These are phyloP conservation scores for Cybosia mesomella DNA, from an alignment of 2,888 invertebrate species.

Conservation along the genomic window DNA sequence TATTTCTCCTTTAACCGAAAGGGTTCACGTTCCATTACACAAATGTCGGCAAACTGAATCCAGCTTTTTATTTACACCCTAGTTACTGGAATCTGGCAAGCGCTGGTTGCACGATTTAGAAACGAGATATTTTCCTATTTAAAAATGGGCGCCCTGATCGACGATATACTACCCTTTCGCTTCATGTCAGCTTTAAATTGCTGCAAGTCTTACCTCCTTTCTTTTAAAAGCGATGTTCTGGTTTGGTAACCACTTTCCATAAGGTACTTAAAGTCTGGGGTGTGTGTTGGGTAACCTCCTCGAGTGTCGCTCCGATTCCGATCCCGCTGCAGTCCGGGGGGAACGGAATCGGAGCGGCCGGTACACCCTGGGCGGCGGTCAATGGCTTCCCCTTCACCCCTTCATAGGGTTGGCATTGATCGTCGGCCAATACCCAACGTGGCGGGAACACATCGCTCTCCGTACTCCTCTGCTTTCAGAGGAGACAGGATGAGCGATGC, in stretches of 20 bases:
- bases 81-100: neutral
- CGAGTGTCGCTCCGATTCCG: no score
- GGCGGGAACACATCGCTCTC: no score
- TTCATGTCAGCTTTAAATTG: neutral
- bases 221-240: neutral
- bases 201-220: neutral
- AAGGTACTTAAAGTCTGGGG: neutral
- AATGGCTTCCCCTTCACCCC: no score
- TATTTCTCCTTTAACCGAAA: conserved; percentile 32
- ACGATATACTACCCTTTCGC: neutral
- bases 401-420: no score
- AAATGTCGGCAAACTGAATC: conserved; percentile 20
- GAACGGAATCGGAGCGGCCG: no score
- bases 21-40: conserved; percentile 31
- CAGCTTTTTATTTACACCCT: conserved; percentile 7
- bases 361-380: no score
- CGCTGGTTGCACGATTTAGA: neutral
- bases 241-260: neutral
- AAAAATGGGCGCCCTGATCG: neutral
- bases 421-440: no score
- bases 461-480: no score
- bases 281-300: no score
- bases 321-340: no score
- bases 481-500: no score
- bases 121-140: neutral